Conservation (phyloP, 1,140 invertebrate genomes). For the Thaumetopoea pityocampa region DNA sequence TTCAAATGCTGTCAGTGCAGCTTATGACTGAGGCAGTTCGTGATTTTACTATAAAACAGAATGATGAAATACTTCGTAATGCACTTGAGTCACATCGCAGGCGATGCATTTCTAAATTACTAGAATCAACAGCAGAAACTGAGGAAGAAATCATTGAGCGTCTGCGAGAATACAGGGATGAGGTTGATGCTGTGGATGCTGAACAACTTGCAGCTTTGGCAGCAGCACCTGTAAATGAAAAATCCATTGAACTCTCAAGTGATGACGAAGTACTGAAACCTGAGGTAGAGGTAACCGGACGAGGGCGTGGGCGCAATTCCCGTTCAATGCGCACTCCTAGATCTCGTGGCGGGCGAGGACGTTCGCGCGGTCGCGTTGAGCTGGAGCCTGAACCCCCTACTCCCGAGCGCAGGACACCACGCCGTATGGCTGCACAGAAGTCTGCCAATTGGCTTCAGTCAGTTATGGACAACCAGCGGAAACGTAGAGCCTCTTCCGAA, state of each 20-base stretch:
- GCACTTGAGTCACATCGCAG: constrained; percentile 50
- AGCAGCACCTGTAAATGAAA: constrained; percentile 20
- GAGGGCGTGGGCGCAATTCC: constrained; percentile 22
- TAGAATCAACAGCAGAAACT: constrained; percentile 58
- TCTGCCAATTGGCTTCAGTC: constrained; percentile 39
- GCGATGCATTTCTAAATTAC: constrained; percentile 44
- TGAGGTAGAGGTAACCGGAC: constrained; percentile 1
- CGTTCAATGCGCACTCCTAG: constrained; percentile 17
- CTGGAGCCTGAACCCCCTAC: constrained; percentile 7
- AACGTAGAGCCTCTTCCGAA: constrained; percentile 43
- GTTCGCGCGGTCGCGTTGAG: constrained; percentile 10
- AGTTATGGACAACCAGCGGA: constrained; percentile 24
- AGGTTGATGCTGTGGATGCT: constrained; percentile 45
- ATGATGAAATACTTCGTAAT: constrained; percentile 52
- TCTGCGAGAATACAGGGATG: constrained; percentile 41
- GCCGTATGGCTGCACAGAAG: constrained; percentile 37
- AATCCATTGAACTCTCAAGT: constrained; percentile 25
- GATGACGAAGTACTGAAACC: constrained; percentile 15
- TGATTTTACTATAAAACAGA: constrained; percentile 55
- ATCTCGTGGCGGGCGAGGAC: constrained; percentile 7
- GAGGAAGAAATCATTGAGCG: constrained; percentile 49
- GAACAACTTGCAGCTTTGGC: constrained; percentile 37
- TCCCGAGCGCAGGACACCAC: constrained; percentile 42
- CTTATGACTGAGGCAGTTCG: constrained; percentile 55
- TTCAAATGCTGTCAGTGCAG: constrained; percentile 44